Conservation (phyloP, 2,888 invertebrate genomes). For the Pecten maximus region DNA sequence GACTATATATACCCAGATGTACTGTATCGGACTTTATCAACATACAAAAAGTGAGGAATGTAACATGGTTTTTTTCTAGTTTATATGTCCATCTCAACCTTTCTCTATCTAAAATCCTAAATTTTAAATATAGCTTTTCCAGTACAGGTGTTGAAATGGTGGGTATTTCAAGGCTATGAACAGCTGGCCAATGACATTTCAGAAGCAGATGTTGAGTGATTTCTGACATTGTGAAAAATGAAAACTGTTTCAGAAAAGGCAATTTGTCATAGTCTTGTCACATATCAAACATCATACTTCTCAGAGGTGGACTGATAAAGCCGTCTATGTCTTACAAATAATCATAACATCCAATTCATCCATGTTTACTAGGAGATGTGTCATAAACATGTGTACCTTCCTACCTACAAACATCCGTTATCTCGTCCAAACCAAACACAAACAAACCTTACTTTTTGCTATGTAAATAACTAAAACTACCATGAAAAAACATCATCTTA, state of each 20-base stretch:
- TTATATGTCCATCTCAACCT: background rate
- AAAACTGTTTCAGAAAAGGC: background rate
- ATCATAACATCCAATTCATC: slow-evolving; percentile 16
- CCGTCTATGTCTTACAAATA: background rate
- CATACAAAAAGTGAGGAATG: background rate
- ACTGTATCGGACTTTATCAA: background rate
- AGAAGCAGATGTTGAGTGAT: background rate
- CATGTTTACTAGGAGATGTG: background rate
- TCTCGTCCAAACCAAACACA: background rate
- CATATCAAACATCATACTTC: background rate
- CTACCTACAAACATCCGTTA: background rate
- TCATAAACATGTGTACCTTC: background rate
- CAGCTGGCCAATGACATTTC: background rate
- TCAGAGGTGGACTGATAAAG: background rate
- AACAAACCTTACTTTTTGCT: background rate
- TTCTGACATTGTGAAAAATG: background rate
- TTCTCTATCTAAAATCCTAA: slow-evolving; percentile 9
- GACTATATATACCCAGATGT: slow-evolving; percentile 13
- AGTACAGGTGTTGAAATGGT: background rate
- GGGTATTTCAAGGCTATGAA: slow-evolving; percentile 12
- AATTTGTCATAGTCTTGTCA: slow-evolving; percentile 24
- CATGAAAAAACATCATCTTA: background rate
- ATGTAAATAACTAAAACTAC: background rate
- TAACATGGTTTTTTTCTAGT: background rate
- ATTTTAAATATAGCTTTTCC: slow-evolving; percentile 4